phyloP scores from a whole-genome alignment of 2,797 vertebrate genomes.

The Pseudomugil gertrudae region DNA sequence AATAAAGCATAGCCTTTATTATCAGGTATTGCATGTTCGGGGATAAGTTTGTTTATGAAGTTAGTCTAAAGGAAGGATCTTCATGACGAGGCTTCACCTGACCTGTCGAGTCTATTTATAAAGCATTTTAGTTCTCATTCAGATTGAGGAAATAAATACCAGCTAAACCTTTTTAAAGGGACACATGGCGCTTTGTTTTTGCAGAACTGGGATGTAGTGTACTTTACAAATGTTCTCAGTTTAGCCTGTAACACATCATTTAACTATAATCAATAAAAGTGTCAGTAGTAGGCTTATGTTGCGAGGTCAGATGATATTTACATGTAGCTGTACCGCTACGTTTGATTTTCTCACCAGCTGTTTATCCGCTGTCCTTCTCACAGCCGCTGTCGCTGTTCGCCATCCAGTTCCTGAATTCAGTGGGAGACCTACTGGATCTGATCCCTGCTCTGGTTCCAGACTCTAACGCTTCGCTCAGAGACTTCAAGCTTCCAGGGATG shows the following conservation, averaged over 20 bases:
- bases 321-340: no score
- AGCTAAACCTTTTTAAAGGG: constrained; percentile 8
- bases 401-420: constrained; percentile 87
- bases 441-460: constrained; percentile 83
- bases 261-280: neutral
- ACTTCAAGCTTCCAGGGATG: constrained; percentile 84
- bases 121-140: neutral
- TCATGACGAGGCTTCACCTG: neutral
- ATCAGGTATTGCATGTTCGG: no score
- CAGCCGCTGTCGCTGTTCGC: constrained; percentile 87
- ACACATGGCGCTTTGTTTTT: neutral
- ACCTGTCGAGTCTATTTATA: neutral
- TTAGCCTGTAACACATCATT: neutral
- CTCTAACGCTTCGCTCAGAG: constrained; percentile 6
- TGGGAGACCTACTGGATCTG: constrained; percentile 92
- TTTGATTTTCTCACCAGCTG: constrained; percentile 35
- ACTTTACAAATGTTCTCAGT: neutral
- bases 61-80: neutral
- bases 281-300: no score
- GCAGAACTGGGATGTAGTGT: neutral
- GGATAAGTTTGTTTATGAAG: no score
- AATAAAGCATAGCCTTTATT: no score
- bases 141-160: constrained; percentile 36
- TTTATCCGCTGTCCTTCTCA: constrained; percentile 44
- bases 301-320: no score